Percentiles rank a stretch among this genome's conserved stretches.
Conservation (phyloP, 2,888 invertebrate genomes). For the Platycnemis pennipes region DNA sequence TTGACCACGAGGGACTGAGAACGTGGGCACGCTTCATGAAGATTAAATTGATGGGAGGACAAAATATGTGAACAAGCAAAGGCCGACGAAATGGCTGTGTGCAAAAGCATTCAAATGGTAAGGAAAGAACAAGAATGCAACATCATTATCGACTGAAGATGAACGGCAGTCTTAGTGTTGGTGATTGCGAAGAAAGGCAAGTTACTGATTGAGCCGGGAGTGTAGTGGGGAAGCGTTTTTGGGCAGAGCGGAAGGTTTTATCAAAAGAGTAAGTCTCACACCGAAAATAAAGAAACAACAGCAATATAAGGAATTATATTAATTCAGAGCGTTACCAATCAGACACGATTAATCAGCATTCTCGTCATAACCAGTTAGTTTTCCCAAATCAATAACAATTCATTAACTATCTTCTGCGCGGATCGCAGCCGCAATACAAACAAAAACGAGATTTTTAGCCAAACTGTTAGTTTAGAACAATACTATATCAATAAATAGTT, state of each 20-base stretch:
- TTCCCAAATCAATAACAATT: conserved; percentile 18
- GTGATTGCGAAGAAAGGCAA: neutral
- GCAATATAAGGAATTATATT: neutral
- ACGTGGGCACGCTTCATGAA: neutral
- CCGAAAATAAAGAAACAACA: conserved; percentile 61
- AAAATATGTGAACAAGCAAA: neutral
- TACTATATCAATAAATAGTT: conserved; percentile 25
- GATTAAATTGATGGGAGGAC: neutral
- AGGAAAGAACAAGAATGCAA: neutral
- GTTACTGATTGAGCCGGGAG: neutral
- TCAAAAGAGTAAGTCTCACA: conserved; percentile 54
- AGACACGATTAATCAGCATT: conserved; percentile 56
- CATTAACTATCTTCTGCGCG: neutral
- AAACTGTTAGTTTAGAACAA: conserved; percentile 47
- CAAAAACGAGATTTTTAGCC: conserved; percentile 3
- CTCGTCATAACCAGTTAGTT: conserved; percentile 4
- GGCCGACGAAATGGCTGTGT: neutral
- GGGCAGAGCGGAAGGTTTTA: conserved; percentile 20
- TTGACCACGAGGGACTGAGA: neutral
- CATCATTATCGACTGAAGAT: neutral
- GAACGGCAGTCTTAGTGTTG: neutral
- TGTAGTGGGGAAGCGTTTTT: neutral
- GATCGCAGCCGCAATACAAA: neutral
- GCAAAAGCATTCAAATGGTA: neutral
- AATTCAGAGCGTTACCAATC: conserved; percentile 63